Evolutionary conservation across 2,797 vertebrate genomes (phyloP).

Genomic region (Melanotaenia parkinsoni): DNA sequence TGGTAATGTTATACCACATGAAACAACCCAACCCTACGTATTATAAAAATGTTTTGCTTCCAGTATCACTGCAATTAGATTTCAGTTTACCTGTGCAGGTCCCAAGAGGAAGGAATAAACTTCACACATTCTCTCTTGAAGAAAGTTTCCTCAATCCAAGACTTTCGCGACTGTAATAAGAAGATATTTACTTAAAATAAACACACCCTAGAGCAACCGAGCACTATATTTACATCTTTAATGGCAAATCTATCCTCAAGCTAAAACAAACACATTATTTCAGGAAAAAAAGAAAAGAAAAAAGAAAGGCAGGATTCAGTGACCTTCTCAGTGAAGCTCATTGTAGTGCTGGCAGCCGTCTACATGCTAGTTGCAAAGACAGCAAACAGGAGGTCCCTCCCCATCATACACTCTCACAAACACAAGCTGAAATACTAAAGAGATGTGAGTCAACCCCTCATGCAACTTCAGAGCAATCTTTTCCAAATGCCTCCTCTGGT

Average conservation of each 20-base stretch:
- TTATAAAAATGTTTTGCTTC: slow-evolving; percentile 18
- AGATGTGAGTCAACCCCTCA: slow-evolving; percentile 15
- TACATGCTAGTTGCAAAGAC: slow-evolving; percentile 8
- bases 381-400: slow-evolving; percentile 20
- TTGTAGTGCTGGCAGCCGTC: slow-evolving; percentile 22
- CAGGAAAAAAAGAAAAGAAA: slow-evolving; percentile 9
- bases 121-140: slow-evolving; percentile 92
- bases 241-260: slow-evolving; percentile 10
- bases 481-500: slow-evolving; percentile 13
- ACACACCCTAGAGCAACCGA: slow-evolving; percentile 2
- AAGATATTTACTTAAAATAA: slow-evolving; percentile 28
- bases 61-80: slow-evolving; percentile 8
- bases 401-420: slow-evolving; percentile 13
- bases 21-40: slow-evolving; percentile 20
- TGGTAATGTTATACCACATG: slow-evolving; percentile 19
- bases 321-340: slow-evolving; percentile 68
- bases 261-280: slow-evolving; percentile 16
- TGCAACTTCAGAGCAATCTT: slow-evolving; percentile 9
- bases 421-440: slow-evolving; percentile 8
- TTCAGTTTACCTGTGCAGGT: slow-evolving; percentile 89
- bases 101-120: slow-evolving; percentile 88
- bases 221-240: not conserved
- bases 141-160: slow-evolving; percentile 93
- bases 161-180: slow-evolving; percentile 83
- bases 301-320: not conserved